Base-by-base conservation (phyloP, 2,797 vertebrate species). In the Pangasius larnaudii region DNA sequence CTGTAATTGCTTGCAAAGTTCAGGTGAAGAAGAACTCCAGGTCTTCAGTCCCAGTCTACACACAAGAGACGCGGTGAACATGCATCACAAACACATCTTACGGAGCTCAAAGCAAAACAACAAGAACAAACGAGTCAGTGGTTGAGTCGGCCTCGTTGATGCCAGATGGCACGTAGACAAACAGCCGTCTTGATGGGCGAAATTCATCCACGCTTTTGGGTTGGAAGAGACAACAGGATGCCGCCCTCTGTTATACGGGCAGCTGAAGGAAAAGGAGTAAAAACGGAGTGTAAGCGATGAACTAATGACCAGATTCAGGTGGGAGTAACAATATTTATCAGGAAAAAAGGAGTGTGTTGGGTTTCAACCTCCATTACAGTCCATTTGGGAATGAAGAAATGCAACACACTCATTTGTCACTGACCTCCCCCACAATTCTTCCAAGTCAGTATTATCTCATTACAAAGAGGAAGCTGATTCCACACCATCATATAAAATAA, bases 31-130 rank as follows among this genome's bases (percentile, higher is more conserved):
- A 91, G 90, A 77, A 82, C 86, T 90, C 86, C 88, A 77, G 87
- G 86, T 90, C 93, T 90, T 92, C 93, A 91, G 85, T 86, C 92
- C 94, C 92, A 90, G 42, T 94, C 94, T 93, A 85, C 93, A 95
- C 94, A 96, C 94, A 95, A 93, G 92, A 94, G 95, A 95, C 95
- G 91, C 90, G 92, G 94, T 93, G 95, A 96, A 95, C 96, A 97
- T 97, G 96, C 96, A 96, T 95, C 95, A 96, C 94, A 92, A 91
- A 91, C 90, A 89, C 91, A 93, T 91, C 91, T 89, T 91, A 92
- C 81, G 89, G 91, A 90, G 89, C 90, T 88, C 89, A 92, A 92
- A 90, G 79, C 82, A 91, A 90, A 93, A 89, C 89, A 89, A 91
- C 91, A 90, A 90, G 90, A 92, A 90, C 84, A 87, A 91, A 90